Base-by-base conservation (phyloP, 2,888 invertebrate species). In the Aspidiotus destructor region DNA sequence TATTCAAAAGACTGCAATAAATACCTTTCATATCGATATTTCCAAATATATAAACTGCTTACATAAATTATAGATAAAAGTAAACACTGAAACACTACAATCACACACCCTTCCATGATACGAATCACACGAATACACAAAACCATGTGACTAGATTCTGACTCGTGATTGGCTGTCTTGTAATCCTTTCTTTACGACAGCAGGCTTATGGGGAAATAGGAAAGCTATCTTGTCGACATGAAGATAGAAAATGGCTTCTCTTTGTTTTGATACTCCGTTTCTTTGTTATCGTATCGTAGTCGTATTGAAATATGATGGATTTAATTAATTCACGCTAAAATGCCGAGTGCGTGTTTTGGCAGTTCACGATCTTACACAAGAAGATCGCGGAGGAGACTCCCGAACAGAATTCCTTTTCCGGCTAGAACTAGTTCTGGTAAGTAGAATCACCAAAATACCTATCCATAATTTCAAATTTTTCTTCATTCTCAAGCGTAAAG, bases 331-430 rank as follows among this genome's bases (percentile, higher is more conserved):
- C 57, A 55, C 28, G 48, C 41, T 81, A 88, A 85, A 82, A 90
- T 92, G 92, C 92, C 92, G 84, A 92, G 92, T 85, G 92, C 92
- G 83, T 92, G 92, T 80, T 91, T 92, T 82, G 89, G 90, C 79
- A 89, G 91, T 81, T 89, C 90, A 81, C 87, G 91, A 84, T 89
- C 89, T 81, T 91, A 89, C 83, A 88, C 89, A 77, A 86, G 92
- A 80, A 86, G 92, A 82, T 92, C 92, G 79, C 85, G 91, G 79
- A 87, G 92, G 83, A 91, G 92, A 87, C 89, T 88, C 79, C 88
- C 87, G 76, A 90, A 90, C 81, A 85, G 92, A 78, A 89, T 87
- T 79, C 87, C 88, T 75, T 81, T 87, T 79, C 87, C 87, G 77
- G 87, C 87, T 76, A 84, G 87, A 80, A 87, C 87, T 41, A 86